A percentile compares a stretch with the other conserved stretches of the same genome.
These are phyloP conservation scores for Sipha maydis DNA, from an alignment of 2,888 invertebrate species.

Conservation along the genomic window DNA sequence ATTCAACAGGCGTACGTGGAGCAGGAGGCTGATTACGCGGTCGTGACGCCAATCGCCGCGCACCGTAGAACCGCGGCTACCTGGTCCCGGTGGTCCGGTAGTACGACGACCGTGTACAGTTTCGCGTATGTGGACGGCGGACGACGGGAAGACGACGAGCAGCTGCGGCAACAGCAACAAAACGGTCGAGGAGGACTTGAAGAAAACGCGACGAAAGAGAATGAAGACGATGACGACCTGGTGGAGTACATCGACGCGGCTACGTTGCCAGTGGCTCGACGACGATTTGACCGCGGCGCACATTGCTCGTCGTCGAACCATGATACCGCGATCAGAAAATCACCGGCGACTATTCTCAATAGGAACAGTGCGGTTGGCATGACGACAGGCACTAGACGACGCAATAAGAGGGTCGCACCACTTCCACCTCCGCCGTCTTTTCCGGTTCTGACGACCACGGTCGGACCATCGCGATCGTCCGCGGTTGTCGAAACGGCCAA, in stretches of 20 bases:
- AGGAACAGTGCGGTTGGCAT: background rate
- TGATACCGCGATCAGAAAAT: background rate
- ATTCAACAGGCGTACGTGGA: conserved; percentile 40
- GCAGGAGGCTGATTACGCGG: conserved; percentile 45
- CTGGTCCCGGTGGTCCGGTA: conserved; percentile 50
- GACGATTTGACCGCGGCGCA: background rate
- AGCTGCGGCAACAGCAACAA: background rate
- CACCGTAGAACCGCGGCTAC: background rate
- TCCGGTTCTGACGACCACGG: background rate
- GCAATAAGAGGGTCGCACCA: background rate
- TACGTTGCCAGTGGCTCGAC: conserved; percentile 9
- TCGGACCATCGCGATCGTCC: background rate
- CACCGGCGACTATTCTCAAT: background rate
- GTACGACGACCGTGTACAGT: conserved; percentile 58
- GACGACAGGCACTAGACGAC: conserved; percentile 19
- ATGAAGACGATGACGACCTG: conserved; percentile 11
- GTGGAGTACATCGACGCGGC: conserved; percentile 54
- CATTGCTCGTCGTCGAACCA: background rate
- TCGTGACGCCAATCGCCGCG: conserved; percentile 12
- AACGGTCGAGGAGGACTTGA: too few species aligned
- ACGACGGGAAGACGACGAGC: background rate
- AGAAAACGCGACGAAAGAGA: too few species aligned
- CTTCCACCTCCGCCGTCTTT: background rate
- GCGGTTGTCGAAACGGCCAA: background rate
- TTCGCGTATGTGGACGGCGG: conserved; percentile 40